Evolutionary conservation across 2,113 vertebrate species (phyloP), one percentile per base, ranked within the genome.

Genomic region (Ardeotis arabs): DNA sequence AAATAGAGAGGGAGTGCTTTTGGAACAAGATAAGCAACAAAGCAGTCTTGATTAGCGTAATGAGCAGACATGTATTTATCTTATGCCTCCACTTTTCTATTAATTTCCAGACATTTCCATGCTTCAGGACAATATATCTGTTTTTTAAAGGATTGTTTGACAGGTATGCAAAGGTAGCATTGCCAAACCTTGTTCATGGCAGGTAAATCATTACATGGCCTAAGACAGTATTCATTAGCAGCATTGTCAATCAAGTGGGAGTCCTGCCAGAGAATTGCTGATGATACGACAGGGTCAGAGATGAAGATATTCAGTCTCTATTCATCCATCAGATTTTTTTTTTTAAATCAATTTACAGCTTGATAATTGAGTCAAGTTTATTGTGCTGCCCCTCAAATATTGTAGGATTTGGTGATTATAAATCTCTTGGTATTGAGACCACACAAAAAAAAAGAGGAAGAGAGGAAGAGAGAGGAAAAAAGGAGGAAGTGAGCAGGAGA

Each of bases 291-390:
- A 74, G 90, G 98, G 97, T 98, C 97, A 98, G 89, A 96, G 96
- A 98, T 90, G 94, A 98, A 98, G 97, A 97, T 93, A 96, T 96
- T 98, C 96, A 69, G 88, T 98, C 97, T 98, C 97, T 96, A 97
- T 97, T 98, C 96, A 98, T 98, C 97, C 97, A 98, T 98, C 98
- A 98, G 97, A 95, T 98, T 97, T 97, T 90, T 96, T 97, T 96
- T 98, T 95, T 88, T 10, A 97, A 98, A 98, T 98, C 97, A 97
- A 98, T 98, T 99, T 98, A 97, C 93, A 96, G 87, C 96, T 95
- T 97, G 91, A 93, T 94, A 96, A 97, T 87, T 92, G 95, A 96
- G 91, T 97, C 97, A 95, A 97, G 94, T 93, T 97, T 93, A 93
- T 89, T 80, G 95, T 84, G 73, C 92, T 94, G 66, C 84, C 90